Conservation (phyloP, 2,888 invertebrate species). For the Agrilus biguttatus region DNA sequence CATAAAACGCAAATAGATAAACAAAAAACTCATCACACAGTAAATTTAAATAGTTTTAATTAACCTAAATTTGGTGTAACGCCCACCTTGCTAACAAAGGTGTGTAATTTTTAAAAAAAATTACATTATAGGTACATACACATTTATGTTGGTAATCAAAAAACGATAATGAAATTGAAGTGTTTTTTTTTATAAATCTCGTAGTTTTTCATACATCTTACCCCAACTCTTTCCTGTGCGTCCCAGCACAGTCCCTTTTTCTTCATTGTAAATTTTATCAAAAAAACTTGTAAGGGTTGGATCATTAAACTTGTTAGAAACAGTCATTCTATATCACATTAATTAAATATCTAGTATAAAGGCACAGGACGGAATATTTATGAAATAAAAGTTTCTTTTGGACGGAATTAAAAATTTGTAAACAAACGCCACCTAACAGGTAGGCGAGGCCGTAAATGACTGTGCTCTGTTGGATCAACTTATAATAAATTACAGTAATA, state of each 20-base stretch:
- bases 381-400: neutral
- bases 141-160: too few relatives aligned
- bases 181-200: too few relatives aligned
- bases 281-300: neutral
- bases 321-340: constrained; percentile 4
- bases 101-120: too few relatives aligned
- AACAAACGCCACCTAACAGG: constrained; percentile 5
- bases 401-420: constrained; percentile 1
- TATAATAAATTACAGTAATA: too few relatives aligned
- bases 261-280: constrained; percentile 34
- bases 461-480: neutral
- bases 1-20: neutral
- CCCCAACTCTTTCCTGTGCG: constrained; percentile 51
- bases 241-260: constrained; percentile 45
- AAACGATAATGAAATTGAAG: too few relatives aligned
- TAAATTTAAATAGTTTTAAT: too few relatives aligned
- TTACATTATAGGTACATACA: too few relatives aligned
- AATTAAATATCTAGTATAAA: too few relatives aligned
- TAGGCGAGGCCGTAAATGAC: constrained; percentile 7
- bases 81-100: too few relatives aligned
- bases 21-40: too few relatives aligned
- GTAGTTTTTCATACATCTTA: constrained; percentile 27
- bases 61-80: too few relatives aligned
- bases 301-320: neutral
- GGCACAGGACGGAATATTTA: too few relatives aligned